A percentile compares a stretch with the other conserved stretches of the same genome.
phyloP scores from a whole-genome alignment of 2,113 vertebrate genomes.

The Mesocricetus auratus region DNA sequence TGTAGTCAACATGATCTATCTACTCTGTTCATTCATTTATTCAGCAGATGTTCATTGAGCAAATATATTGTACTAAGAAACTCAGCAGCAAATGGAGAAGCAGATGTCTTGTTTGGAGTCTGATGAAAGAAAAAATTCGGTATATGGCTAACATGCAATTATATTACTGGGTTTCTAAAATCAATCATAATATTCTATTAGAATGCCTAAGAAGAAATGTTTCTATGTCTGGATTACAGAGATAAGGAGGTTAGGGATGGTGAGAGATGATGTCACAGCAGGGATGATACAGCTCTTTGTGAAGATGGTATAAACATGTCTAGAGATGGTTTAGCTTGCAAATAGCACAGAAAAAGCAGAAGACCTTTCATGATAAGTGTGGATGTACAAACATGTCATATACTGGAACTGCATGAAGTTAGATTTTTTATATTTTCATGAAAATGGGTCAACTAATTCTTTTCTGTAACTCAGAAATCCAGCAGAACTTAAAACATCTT shows the following conservation, averaged over 20 bases:
- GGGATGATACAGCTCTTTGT: neutral
- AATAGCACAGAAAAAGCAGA: neutral
- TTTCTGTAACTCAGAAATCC: constrained; percentile 40
- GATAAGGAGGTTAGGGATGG: neutral
- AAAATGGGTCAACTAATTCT: neutral
- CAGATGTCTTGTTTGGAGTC: neutral
- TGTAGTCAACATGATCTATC: neutral
- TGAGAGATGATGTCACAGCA: neutral
- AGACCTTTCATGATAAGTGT: neutral
- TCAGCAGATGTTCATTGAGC: neutral
- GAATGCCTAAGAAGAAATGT: neutral
- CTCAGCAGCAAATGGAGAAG: neutral
- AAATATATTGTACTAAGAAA: neutral
- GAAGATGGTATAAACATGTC: neutral
- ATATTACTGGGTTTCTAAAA: neutral
- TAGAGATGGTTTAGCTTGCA: neutral
- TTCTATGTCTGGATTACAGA: neutral
- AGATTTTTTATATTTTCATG: neutral
- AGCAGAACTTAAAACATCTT: neutral
- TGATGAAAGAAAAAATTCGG: neutral
- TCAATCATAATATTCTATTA: neutral
- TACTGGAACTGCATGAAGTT: neutral
- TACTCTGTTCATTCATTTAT: neutral
- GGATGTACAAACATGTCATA: neutral
- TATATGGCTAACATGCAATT: neutral